Evolutionary conservation across 2,113 vertebrate species (phyloP).

Genomic region (Mesocricetus auratus): DNA sequence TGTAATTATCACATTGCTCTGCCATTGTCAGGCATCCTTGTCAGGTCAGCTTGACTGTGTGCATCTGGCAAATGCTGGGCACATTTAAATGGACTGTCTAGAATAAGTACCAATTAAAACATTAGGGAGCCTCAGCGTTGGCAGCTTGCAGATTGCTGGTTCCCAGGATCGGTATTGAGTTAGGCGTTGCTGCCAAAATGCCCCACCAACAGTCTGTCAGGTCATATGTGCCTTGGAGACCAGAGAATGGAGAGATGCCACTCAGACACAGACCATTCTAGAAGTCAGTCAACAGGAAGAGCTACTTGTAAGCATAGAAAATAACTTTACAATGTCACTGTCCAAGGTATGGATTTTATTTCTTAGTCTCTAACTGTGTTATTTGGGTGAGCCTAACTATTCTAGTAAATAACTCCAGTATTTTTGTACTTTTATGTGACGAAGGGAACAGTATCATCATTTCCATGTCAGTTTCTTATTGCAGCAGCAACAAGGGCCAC

Average conservation of each 20-base stretch:
- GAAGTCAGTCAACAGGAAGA: not conserved
- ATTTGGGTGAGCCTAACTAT: not conserved
- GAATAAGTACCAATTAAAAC: constrained; percentile 56
- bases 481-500: not conserved
- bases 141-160: not conserved
- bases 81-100: constrained; percentile 38
- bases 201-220: not conserved
- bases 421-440: not conserved
- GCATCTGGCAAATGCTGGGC: constrained; percentile 19
- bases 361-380: not conserved
- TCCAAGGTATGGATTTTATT: not conserved
- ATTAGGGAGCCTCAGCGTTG: not conserved
- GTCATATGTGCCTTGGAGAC: not conserved
- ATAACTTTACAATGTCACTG: not conserved
- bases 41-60: constrained; percentile 34
- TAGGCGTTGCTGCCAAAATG: not conserved
- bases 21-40: not conserved
- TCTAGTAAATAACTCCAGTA: not conserved
- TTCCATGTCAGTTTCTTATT: not conserved
- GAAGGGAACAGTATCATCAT: not conserved
- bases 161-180: not conserved
- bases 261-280: not conserved
- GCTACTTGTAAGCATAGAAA: not conserved
- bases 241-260: not conserved
- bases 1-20: not conserved